Base-by-base conservation (phyloP, 2,888 invertebrate genomes). In the Chelonus formosanus region DNA sequence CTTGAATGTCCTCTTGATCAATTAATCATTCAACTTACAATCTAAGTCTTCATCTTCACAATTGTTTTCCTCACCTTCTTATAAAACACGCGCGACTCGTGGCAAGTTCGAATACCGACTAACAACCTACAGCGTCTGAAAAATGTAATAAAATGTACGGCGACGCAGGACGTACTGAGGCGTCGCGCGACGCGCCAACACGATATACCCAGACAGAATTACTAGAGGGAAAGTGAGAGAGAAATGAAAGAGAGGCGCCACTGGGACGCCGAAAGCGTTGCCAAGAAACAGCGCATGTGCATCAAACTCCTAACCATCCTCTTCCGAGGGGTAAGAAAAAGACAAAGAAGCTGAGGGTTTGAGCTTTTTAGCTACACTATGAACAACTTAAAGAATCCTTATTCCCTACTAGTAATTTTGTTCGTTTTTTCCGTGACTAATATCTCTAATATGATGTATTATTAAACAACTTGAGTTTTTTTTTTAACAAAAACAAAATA, bases 151-250 rank as follows among this genome's bases (percentile, higher is more conserved):
- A 71, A 68, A 70, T 71, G 67, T 71, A 73, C 73, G 72, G 70
- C 73, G 74, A 75, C 76, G 74, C 75, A 74, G 74, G 75, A 74
- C 75, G 75, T 75, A 77, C 77, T 77, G 74, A 74, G 65, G 66
- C 52, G 61, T 65, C 58, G 54, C 54, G 55, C 59, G 58, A 57
- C 65, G 52, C 60, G 63, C 53, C 55, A 57, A 62, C 61, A n/a
- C 31, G 47, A 52, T 60, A 60, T 52, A 60, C 52, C 8, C 60
- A 50, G 31, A 5, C 34, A 44, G 56, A 36, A 45, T 54, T 44
- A 36, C 20, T 32, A 63, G 55, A 50, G 50, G 43, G 63, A 63
- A 43, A 69, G 67, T 54, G 67, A 58, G 66, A 48, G 43, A 55
- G 32, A 55, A 47, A 52, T 20, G 2, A 60, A 40, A 60, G 44